Conservation (phyloP, 2,888 invertebrate genomes). For the Phragmatobia fuliginosa region DNA sequence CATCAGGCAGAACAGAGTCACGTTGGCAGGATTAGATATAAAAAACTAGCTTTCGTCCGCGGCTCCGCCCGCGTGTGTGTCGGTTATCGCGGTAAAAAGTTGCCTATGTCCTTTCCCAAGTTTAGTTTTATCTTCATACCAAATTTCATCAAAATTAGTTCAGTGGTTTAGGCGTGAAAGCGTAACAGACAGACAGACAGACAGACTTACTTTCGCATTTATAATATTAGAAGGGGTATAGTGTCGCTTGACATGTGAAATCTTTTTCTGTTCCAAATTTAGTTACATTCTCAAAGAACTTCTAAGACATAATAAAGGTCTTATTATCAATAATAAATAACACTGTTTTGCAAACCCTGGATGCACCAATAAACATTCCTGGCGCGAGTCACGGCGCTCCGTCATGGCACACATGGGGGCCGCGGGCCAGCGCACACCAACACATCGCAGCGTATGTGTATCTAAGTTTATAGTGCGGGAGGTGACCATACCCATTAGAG, state of each 20-base stretch:
- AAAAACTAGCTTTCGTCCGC: no score
- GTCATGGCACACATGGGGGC: slow-evolving; percentile 74
- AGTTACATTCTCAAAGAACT: neutral
- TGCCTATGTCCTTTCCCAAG: no score
- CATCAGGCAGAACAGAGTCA: no score
- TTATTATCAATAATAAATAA: slow-evolving; percentile 11
- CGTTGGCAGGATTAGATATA: no score
- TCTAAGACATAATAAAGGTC: neutral
- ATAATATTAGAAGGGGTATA: no score
- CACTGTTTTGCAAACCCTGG: slow-evolving; percentile 51
- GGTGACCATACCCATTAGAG: slow-evolving; percentile 12
- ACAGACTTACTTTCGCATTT: no score
- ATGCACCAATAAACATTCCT: slow-evolving; percentile 78
- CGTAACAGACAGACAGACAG: no score
- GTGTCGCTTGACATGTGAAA: neutral
- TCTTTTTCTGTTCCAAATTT: neutral
- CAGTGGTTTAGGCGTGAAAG: no score
- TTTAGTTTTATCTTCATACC: no score
- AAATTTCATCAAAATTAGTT: no score
- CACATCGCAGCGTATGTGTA: slow-evolving; percentile 60
- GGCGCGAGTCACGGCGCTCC: slow-evolving; percentile 74
- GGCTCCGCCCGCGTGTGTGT: no score
- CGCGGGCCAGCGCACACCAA: slow-evolving; percentile 59
- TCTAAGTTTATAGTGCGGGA: slow-evolving; percentile 52
- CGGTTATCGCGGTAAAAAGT: no score